Conservation (phyloP, 2,888 invertebrate genomes). For the Heliconius aoede region DNA sequence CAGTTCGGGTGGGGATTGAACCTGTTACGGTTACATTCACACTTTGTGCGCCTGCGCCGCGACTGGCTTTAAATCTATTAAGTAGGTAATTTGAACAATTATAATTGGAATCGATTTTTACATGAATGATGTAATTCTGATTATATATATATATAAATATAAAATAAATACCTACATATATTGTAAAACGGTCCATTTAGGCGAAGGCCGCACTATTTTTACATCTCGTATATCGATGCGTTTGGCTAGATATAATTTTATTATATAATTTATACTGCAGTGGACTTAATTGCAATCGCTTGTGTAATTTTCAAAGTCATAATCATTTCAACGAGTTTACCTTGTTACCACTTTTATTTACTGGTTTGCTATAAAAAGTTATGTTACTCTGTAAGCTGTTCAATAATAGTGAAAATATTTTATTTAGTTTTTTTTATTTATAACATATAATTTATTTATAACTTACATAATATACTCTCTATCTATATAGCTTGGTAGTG, state of each 20-base stretch:
- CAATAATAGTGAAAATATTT: background rate
- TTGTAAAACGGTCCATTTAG: conserved; percentile 1
- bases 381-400: background rate
- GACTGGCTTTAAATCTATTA: too few species aligned
- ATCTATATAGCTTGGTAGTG: too few species aligned
- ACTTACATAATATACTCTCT: too few species aligned
- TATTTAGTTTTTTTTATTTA: background rate
- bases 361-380: background rate
- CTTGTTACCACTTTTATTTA: conserved; percentile 11
- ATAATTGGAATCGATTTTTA: too few species aligned
- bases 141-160: too few species aligned
- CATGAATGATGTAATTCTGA: background rate
- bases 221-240: conserved; percentile 1
- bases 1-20: too few species aligned
- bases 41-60: too few species aligned
- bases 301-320: conserved; percentile 22
- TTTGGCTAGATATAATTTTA: conserved; percentile 3
- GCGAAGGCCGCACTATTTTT: conserved; percentile 23
- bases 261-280: conserved; percentile 14
- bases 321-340: background rate
- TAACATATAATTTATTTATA: too few species aligned
- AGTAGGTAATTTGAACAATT: too few species aligned
- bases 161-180: background rate
- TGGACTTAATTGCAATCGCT: background rate
- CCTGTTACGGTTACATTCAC: too few species aligned